Conservation (phyloP, 2,113 vertebrate genomes). For the Seriola dumerili region DNA sequence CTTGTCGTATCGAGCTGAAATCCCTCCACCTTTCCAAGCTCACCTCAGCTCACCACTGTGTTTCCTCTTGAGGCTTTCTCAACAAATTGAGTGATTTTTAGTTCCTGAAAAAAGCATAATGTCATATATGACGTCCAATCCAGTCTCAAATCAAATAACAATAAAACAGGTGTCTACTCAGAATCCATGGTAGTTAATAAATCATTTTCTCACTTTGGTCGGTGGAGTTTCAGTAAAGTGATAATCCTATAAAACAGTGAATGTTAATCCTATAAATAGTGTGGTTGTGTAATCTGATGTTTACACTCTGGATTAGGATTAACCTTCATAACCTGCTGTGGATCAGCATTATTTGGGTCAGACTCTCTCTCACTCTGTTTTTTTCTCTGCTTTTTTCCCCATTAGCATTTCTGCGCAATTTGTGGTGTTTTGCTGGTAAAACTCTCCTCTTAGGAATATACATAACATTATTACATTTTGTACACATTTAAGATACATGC, state of each 20-base stretch:
- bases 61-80: neutral
- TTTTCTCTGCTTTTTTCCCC: neutral
- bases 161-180: neutral
- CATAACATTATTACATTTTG: constrained; percentile 7
- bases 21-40: neutral
- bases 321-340: constrained; percentile 24
- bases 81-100: neutral
- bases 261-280: constrained; percentile 50
- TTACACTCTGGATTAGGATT: constrained; percentile 68
- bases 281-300: constrained; percentile 44
- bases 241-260: constrained; percentile 29
- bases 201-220: neutral
- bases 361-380: neutral
- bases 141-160: neutral
- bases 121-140: neutral
- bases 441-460: constrained; percentile 3
- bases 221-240: neutral
- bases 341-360: constrained; percentile 40
- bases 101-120: neutral
- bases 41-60: neutral
- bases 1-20: neutral
- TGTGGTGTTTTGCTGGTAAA: constrained; percentile 18
- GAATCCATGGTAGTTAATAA: neutral
- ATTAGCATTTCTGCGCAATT: neutral
- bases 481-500: neutral